Conservation (phyloP, 2,113 vertebrate species). For the Pygoscelis adeliae region DNA sequence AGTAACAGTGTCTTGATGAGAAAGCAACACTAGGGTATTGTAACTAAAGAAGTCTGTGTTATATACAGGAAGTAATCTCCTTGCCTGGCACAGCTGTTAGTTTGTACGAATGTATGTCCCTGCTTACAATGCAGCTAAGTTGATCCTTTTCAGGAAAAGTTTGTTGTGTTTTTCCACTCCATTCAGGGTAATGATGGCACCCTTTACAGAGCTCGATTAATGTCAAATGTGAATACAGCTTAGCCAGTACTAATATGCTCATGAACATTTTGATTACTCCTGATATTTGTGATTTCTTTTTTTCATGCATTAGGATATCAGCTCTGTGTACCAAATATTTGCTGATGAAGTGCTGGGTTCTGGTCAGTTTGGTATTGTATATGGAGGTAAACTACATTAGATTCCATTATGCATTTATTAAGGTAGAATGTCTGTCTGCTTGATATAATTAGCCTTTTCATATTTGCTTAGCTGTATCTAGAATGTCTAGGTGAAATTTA, state of each 20-base stretch:
- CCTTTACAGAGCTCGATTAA: background rate
- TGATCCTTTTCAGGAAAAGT: background rate
- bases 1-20: background rate
- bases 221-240: background rate
- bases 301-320: constrained; percentile 86
- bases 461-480: background rate
- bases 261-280: background rate
- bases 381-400: constrained; percentile 85
- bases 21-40: background rate
- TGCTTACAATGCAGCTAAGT: background rate
- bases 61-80: background rate
- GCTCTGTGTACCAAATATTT: constrained; percentile 98
- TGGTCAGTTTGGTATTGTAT: constrained; percentile 97
- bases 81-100: background rate
- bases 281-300: constrained; percentile 1
- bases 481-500: background rate
- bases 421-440: background rate
- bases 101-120: background rate
- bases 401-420: background rate
- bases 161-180: background rate
- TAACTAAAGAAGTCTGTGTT: background rate
- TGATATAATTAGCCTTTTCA: background rate
- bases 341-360: constrained; percentile 98
- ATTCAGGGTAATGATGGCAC: background rate
- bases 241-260: background rate